Conservation (phyloP, 2,797 vertebrate species). For the Pseudochaenichthys georgianus region DNA sequence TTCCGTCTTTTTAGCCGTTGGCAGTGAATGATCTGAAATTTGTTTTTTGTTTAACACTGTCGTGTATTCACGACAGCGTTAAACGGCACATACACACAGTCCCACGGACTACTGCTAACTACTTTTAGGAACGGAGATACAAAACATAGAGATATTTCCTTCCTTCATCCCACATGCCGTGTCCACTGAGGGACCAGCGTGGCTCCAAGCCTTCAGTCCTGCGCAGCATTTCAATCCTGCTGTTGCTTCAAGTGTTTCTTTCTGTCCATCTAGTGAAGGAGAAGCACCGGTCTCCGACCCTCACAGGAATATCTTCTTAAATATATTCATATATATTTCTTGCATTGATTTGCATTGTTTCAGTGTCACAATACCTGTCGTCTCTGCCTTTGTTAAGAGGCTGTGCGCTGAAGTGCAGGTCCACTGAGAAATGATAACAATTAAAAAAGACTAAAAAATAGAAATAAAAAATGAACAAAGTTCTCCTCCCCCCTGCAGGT, state of each 20-base stretch:
- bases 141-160: constrained; percentile 31
- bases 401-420: constrained; percentile 73
- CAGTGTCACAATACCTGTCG: constrained; percentile 86
- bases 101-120: constrained; percentile 46
- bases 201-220: constrained; percentile 47
- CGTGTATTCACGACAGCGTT: constrained; percentile 30
- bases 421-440: constrained; percentile 76
- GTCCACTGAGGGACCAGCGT: constrained; percentile 40
- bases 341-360: constrained; percentile 93
- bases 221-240: constrained; percentile 38
- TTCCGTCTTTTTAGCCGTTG: constrained; percentile 59
- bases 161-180: constrained; percentile 18
- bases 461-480: constrained; percentile 55
- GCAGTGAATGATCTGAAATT: constrained; percentile 74
- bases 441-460: constrained; percentile 78
- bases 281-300: constrained; percentile 78
- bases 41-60: constrained; percentile 22
- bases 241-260: constrained; percentile 60
- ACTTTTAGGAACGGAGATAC: constrained; percentile 43
- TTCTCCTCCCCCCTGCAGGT: constrained; percentile 27
- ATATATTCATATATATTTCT: constrained; percentile 85
- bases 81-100: constrained; percentile 35
- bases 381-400: constrained; percentile 69
- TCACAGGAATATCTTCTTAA: constrained; percentile 76
- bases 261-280: constrained; percentile 74